These are phyloP conservation scores for Limnodromus scolopaceus DNA, from an alignment of 2,797 vertebrate species.

Conservation along the genomic window DNA sequence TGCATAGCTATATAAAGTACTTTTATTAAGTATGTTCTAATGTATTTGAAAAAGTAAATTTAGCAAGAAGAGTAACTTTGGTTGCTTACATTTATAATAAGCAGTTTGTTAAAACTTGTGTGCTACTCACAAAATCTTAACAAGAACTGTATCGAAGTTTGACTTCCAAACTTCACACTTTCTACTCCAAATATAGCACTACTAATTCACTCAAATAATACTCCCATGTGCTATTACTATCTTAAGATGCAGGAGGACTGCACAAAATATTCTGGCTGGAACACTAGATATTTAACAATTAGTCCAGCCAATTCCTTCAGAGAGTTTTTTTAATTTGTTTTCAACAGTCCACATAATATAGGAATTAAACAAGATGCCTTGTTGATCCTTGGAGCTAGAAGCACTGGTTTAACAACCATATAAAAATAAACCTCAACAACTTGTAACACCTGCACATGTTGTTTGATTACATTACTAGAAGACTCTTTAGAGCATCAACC, in stretches of 20 bases:
- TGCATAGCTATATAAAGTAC: not conserved
- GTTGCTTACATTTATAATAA: not conserved
- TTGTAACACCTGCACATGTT: not conserved
- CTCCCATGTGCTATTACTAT: fast-evolving
- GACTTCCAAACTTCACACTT: not conserved
- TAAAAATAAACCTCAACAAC: conserved; percentile 18
- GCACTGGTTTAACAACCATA: not conserved
- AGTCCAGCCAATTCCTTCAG: not conserved
- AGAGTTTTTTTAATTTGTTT: not conserved
- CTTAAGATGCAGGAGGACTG: not conserved
- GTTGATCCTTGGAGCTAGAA: not conserved
- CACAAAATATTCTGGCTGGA: not conserved
- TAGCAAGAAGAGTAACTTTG: not conserved
- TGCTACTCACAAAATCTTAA: not conserved
- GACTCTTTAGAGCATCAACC: not conserved
- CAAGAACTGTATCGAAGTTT: not conserved
- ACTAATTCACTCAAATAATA: not conserved
- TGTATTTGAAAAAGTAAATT: not conserved
- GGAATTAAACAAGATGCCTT: not conserved
- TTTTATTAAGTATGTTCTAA: not conserved
- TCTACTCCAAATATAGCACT: not conserved
- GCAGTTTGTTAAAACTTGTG: not conserved
- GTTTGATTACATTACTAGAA: not conserved
- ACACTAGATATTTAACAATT: not conserved
- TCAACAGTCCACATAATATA: not conserved